phyloP scores from a whole-genome alignment of 37 sponge, comb jelly and placozoan species.

The Cladorhizidae sp. region DNA sequence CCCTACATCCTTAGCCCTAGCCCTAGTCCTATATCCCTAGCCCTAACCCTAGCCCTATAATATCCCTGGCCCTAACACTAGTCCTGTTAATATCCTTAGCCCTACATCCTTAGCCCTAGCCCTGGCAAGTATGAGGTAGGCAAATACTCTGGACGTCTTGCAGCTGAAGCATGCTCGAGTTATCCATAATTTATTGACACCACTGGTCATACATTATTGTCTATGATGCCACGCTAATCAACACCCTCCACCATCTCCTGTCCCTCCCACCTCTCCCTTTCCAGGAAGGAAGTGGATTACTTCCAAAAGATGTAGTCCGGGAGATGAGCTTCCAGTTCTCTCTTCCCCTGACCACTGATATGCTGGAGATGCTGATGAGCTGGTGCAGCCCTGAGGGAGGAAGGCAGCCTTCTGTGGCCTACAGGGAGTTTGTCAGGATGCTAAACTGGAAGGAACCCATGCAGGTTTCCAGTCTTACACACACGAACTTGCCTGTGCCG shows the following conservation, averaged over 20 bases:
- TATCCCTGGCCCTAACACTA: no score
- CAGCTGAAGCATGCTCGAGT: no score
- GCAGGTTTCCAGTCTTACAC: neutral
- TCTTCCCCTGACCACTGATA: slow-evolving; percentile 86
- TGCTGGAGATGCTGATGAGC: slow-evolving; percentile 73
- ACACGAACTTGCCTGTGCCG: neutral
- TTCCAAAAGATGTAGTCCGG: slow-evolving; percentile 46
- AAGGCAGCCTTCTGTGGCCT: slow-evolving; percentile 12
- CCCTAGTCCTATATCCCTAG: no score
- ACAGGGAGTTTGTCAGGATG: slow-evolving; percentile 60
- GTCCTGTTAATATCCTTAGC: no score
- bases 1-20: no score
- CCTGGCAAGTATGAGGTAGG: no score
- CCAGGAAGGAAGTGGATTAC: slow-evolving; percentile 50
- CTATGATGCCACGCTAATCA: no score
- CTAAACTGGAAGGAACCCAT: slow-evolving; percentile 89
- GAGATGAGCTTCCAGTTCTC: slow-evolving; percentile 79
- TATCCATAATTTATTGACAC: no score
- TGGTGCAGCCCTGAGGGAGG: slow-evolving; percentile 65
- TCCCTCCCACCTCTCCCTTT: neutral
- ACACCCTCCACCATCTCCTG: no score
- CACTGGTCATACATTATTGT: neutral
- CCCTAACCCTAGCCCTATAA: no score
- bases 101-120: no score
- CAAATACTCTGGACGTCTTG: no score